phyloP scores from a whole-genome alignment of 2,888 invertebrate genomes.

The Drosophila seclusa region DNA sequence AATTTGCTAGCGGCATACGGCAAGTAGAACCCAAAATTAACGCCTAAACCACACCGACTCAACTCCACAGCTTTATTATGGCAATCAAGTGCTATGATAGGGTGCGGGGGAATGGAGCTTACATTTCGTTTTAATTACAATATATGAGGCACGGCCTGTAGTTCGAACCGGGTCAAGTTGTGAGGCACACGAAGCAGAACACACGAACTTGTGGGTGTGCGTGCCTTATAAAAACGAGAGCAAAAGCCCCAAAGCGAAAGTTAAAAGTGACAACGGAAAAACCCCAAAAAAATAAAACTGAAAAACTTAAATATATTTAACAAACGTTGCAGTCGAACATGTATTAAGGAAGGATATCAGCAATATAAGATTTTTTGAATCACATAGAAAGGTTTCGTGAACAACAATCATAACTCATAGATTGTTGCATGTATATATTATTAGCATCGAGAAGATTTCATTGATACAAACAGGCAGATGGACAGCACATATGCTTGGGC shows the following conservation, averaged over 20 bases:
- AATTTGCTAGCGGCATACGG: slow-evolving; percentile 61
- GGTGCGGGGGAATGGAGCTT: not conserved
- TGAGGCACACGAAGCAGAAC: slow-evolving; percentile 57
- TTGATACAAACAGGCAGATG: not conserved
- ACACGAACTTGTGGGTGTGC: slow-evolving; percentile 43
- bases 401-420: not conserved
- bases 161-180: slow-evolving; percentile 69
- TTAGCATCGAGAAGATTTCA: not conserved
- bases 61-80: slow-evolving; percentile 46
- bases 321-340: not conserved
- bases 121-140: slow-evolving; percentile 59
- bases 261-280: slow-evolving; percentile 70
- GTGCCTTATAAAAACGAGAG: slow-evolving; percentile 43
- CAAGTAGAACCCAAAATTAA: slow-evolving; percentile 74
- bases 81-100: slow-evolving; percentile 62
- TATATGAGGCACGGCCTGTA: slow-evolving; percentile 40
- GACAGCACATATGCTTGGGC: not conserved
- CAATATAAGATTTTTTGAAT: not conserved
- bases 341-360: not conserved
- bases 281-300: not conserved
- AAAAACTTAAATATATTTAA: not conserved
- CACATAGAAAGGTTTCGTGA: not conserved
- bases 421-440: not conserved
- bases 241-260: slow-evolving; percentile 66
- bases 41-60: slow-evolving; percentile 63